phyloP scores from a whole-genome alignment of 2,888 invertebrate genomes.

The Drosophila pseudotakahashii region DNA sequence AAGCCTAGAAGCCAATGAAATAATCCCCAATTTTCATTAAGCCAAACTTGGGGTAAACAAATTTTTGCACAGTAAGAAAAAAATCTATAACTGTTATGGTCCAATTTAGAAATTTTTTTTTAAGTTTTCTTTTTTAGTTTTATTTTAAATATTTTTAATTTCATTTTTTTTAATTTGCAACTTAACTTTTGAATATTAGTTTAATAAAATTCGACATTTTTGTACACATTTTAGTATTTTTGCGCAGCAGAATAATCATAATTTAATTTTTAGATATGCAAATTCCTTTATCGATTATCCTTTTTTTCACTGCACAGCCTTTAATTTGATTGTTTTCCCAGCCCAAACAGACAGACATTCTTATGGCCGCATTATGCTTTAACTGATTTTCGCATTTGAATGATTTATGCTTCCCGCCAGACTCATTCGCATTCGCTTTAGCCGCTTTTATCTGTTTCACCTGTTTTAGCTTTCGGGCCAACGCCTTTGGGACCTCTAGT shows the following conservation, averaged over 20 bases:
- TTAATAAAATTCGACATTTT: too few relatives aligned
- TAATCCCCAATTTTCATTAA: conserved; percentile 11
- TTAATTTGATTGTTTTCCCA: conserved; percentile 33
- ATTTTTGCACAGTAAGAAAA: neutral
- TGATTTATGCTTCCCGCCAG: conserved; percentile 75
- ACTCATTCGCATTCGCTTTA: conserved; percentile 64
- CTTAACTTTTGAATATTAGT: too few relatives aligned
- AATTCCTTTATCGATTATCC: neutral
- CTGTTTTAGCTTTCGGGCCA: conserved; percentile 41
- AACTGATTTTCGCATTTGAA: conserved; percentile 75
- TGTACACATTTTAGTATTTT: too few relatives aligned
- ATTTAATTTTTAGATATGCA: too few relatives aligned
- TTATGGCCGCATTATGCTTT: conserved; percentile 66
- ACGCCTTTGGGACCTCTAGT: conserved; percentile 50
- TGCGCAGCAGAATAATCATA: too few relatives aligned
- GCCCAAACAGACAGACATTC: conserved; percentile 23
- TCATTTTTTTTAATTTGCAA: too few relatives aligned
- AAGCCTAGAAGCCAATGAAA: conserved; percentile 3
- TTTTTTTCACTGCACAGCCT: conserved; percentile 4
- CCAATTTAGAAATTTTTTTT: too few relatives aligned
- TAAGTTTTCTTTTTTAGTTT: too few relatives aligned
- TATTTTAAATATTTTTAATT: too few relatives aligned
- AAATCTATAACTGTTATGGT: neutral
- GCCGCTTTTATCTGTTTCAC: conserved; percentile 38
- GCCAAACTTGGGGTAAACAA: conserved; percentile 2